Evolutionary conservation across 2,888 invertebrate species (phyloP), one percentile per base, ranked within the genome.

Genomic region (Stegana nigrithorax): DNA sequence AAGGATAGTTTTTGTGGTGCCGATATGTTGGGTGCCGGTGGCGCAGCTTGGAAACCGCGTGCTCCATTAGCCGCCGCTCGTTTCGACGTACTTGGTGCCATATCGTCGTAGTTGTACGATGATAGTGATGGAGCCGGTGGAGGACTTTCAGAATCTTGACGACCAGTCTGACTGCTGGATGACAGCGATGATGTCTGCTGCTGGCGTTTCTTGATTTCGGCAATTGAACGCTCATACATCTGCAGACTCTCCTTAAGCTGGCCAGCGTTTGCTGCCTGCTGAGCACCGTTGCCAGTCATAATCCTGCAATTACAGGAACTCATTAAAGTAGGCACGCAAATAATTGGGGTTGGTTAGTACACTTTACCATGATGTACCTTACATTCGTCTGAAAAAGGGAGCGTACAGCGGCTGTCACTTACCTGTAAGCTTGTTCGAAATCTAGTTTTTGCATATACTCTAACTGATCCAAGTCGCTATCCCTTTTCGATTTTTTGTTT

Each of bases 361-460:
- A n/a, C n/a, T n/a, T n/a, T n/a, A 25, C 21, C 23, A 50, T 10
- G 4, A 12, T 10, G 23, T 19, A 4, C n/a, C n/a, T n/a, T n/a
- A n/a, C n/a, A n/a, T n/a, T n/a, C n/a, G n/a, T n/a, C n/a, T n/a
- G n/a, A n/a, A n/a, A n/a, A n/a, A n/a, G n/a, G n/a, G n/a, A n/a
- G n/a, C n/a, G n/a, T n/a, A n/a, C n/a, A n/a, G n/a, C n/a, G n/a
- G n/a, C n/a, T n/a, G n/a, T 39, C 39, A 14, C 60, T 74, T 87
- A 92, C 88, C 91, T 91, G 70, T 90, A 88, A 12, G 91, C 91
- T 77, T 91, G 91, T 62, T 91, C 86, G 53, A 91, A 86, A 80
- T 91, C 87, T 26, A 91, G 88, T 62, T 91, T 86, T 70, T 88
- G 90, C 87, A 73, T 89, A 36, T 36, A 55, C 89, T 84, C 91